phyloP scores from a whole-genome alignment of 2,113 vertebrate species.

The human region GRCh38 chr17:48209501-48210000 shows the following conservation, averaged over 20 bases:
- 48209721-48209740: background rate
- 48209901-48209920: slow-evolving; percentile 31
- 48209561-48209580: background rate
- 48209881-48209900: slow-evolving; percentile 32
- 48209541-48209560: slow-evolving; percentile 9
- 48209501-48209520: background rate
- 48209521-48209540: background rate
- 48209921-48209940: background rate
- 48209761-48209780: background rate
- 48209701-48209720: background rate
- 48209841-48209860: background rate
- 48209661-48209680: background rate
- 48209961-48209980: background rate
- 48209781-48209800: background rate
- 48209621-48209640: background rate
- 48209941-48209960: background rate
- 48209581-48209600: background rate
- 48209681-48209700: background rate
- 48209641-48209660: background rate
- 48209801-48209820: background rate
- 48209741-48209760: background rate
- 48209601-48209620: background rate
- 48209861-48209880: slow-evolving; percentile 3
- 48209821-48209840: slow-evolving; percentile 1
- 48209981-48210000: background rate